Percentiles rank a stretch among this genome's conserved stretches.
Evolutionary conservation across 2,888 invertebrate species (phyloP).

Genomic region (Plebejus argus): DNA sequence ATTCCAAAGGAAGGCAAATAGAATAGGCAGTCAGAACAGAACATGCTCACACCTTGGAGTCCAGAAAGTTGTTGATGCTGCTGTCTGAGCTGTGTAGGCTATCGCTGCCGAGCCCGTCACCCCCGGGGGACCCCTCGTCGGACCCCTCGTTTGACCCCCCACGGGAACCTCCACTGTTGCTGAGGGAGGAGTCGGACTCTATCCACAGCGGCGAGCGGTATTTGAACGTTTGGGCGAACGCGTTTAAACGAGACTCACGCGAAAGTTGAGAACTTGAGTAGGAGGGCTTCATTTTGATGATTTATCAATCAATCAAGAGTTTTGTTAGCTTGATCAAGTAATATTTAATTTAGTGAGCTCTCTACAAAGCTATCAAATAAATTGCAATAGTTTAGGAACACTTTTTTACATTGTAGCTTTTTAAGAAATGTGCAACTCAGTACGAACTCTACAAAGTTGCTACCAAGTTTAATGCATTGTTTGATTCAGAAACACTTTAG

Average conservation of each 20-base stretch:
- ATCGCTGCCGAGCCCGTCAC: conserved; percentile 61
- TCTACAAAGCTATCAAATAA: not conserved
- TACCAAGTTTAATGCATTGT: not conserved
- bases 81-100: conserved; percentile 61
- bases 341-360: too few species aligned
- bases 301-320: not conserved
- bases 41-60: conserved; percentile 59
- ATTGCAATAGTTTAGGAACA: not conserved
- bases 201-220: conserved; percentile 77
- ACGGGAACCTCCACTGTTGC: conserved; percentile 53
- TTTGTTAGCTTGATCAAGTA: too few species aligned
- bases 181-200: conserved; percentile 70
- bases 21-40: not conserved
- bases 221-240: conserved; percentile 72
- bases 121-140: conserved; percentile 52
- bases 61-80: conserved; percentile 75
- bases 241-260: conserved; percentile 51
- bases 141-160: conserved; percentile 56
- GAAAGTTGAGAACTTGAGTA: conserved; percentile 38
- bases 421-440: too few species aligned
- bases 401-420: too few species aligned
- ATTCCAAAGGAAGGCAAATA: too few species aligned
- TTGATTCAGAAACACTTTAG: not conserved
- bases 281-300: conserved; percentile 39
- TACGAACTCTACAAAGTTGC: not conserved